Evolutionary conservation across 2,888 invertebrate species (phyloP).

Genomic region (Spialia ferax): DNA sequence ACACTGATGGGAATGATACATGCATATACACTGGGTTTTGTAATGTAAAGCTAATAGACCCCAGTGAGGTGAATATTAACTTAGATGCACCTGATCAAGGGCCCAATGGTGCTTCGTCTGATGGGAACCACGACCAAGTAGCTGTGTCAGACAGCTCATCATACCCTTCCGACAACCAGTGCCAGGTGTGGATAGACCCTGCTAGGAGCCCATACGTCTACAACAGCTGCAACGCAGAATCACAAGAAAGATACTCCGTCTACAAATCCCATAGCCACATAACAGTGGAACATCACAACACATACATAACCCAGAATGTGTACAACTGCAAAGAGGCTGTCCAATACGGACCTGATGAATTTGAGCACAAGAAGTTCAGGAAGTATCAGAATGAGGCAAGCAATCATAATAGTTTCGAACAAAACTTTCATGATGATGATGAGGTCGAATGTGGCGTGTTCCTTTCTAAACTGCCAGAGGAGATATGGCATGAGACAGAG

Average conservation of each 20-base stretch:
- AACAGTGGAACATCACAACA: conserved; percentile 70
- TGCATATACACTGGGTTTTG: conserved; percentile 71
- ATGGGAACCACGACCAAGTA: conserved; percentile 49
- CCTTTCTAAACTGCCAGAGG: conserved; percentile 66
- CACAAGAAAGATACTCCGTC: conserved; percentile 58
- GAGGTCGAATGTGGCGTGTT: conserved; percentile 72
- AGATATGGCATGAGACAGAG: conserved; percentile 67
- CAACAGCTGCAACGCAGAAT: conserved; percentile 60
- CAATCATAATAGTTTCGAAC: conserved; percentile 44
- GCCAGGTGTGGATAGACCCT: conserved; percentile 77
- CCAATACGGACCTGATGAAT: conserved; percentile 54
- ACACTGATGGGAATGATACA: conserved; percentile 66
- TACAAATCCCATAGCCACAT: conserved; percentile 59
- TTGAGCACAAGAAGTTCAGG: conserved; percentile 60
- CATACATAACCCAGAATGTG: conserved; percentile 73
- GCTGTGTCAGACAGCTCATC: conserved; percentile 38
- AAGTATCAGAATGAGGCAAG: conserved; percentile 52
- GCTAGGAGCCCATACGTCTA: conserved; percentile 71
- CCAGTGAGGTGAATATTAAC: conserved; percentile 54
- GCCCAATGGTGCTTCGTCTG: conserved; percentile 51
- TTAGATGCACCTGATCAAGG: conserved; percentile 32
- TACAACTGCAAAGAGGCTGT: conserved; percentile 64
- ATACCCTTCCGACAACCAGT: conserved; percentile 57
- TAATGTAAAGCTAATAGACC: conserved; percentile 68
- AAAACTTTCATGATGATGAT: conserved; percentile 63